Conservation (phyloP, 2,797 vertebrate genomes). For the Notamacropus eugenii region DNA sequence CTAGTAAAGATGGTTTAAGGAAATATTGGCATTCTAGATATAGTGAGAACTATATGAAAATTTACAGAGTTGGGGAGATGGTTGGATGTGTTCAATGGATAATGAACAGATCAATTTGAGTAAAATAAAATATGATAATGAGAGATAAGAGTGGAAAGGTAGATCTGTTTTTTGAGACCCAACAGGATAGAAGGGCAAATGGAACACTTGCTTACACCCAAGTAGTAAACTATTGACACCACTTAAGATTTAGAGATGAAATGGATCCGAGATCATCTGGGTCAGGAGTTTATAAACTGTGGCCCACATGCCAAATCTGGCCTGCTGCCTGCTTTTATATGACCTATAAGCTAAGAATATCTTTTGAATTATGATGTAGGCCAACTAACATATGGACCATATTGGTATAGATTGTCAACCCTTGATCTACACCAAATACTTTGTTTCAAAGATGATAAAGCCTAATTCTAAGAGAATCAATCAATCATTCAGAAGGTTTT, state of each 20-base stretch:
- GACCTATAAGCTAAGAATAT: neutral
- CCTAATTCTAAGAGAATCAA: neutral
- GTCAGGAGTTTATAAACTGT: neutral
- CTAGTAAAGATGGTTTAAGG: neutral
- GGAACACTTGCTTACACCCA: neutral
- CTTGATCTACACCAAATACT: too few relatives aligned
- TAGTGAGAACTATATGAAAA: neutral
- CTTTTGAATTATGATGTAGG: too few relatives aligned
- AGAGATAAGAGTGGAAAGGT: neutral
- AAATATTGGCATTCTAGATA: neutral
- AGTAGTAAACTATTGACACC: neutral
- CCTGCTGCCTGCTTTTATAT: neutral
- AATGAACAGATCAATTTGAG: neutral
- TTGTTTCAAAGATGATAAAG: neutral
- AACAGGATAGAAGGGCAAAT: neutral
- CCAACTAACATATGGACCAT: too few relatives aligned
- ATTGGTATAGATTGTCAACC: too few relatives aligned
- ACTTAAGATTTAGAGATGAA: neutral
- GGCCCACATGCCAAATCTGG: neutral
- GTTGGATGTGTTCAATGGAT: neutral
- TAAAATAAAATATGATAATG: neutral
- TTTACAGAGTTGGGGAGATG: neutral
- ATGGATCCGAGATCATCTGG: neutral
- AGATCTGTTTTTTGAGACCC: neutral
- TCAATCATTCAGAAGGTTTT: neutral